phyloP scores from a whole-genome alignment of 2,113 vertebrate genomes.

The Lanius collurio region DNA sequence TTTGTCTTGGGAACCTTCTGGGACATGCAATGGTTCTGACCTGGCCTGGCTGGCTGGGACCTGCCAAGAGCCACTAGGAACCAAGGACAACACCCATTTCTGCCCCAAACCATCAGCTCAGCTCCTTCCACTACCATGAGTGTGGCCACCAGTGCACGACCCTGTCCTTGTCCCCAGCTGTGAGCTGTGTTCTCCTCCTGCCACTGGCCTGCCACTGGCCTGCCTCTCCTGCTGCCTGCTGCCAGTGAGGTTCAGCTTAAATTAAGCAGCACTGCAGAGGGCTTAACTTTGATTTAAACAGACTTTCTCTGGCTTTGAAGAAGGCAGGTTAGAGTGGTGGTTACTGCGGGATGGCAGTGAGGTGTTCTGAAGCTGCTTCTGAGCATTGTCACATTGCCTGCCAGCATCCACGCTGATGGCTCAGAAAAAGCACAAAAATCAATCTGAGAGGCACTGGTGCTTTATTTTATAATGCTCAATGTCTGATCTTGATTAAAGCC shows the following conservation, averaged over 20 bases:
- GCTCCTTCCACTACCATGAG: accelerated
- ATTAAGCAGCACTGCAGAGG: background rate
- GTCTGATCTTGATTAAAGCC: background rate
- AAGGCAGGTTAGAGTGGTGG: accelerated
- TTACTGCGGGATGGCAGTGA: background rate
- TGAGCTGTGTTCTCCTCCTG: background rate
- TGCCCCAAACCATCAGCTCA: background rate
- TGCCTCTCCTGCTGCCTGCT: background rate
- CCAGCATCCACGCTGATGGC: accelerated
- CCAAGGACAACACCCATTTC: accelerated
- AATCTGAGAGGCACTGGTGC: background rate
- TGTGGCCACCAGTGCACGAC: background rate
- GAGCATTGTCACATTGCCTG: background rate
- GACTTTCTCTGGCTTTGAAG: background rate
- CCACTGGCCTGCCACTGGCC: background rate
- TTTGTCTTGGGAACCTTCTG: background rate
- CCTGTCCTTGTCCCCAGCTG: background rate
- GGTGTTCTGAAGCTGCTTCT: background rate
- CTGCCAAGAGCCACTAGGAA: background rate
- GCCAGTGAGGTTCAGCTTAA: background rate
- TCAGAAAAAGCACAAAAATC: background rate
- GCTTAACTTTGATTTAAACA: background rate
- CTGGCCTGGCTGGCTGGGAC: background rate
- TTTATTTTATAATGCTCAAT: background rate
- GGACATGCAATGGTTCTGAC: background rate